These are phyloP conservation scores for Zaprionus africanus DNA, from an alignment of 1,140 invertebrate genomes.

Conservation along the genomic window DNA sequence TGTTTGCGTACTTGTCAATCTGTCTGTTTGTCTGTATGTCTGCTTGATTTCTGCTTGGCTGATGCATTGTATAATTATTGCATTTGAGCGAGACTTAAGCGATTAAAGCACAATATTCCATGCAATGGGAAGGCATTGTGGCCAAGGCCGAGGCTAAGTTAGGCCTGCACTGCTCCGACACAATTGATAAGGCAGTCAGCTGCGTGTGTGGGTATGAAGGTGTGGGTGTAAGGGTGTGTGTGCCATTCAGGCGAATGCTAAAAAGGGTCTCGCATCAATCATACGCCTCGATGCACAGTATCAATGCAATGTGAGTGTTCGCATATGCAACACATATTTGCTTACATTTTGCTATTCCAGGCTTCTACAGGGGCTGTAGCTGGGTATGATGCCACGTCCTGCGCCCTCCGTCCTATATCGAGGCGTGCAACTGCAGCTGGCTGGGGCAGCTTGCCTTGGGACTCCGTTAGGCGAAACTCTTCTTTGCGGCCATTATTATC, in stretches of 20 bases:
- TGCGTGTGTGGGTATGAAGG: too few species aligned
- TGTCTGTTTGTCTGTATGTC: neutral
- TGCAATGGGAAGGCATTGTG: neutral
- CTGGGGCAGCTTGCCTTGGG: neutral
- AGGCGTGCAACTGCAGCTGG: constrained; percentile 14
- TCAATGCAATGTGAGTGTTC: constrained; percentile 52
- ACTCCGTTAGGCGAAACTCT: constrained; percentile 22
- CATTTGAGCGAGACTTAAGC: neutral
- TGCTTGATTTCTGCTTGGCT: neutral
- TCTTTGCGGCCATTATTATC: constrained; percentile 42
- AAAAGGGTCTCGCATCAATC: constrained; percentile 58
- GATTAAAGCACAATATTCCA: neutral
- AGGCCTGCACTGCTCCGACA: neutral
- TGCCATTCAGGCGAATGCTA: neutral
- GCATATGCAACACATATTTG: constrained; percentile 29
- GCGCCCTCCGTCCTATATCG: neutral
- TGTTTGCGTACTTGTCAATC: neutral
- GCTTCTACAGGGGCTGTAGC: too few species aligned
- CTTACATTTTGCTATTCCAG: constrained; percentile 11
- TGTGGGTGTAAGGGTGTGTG: neutral
- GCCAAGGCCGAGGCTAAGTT: neutral
- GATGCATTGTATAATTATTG: neutral
- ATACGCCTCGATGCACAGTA: constrained; percentile 64
- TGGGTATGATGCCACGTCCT: neutral
- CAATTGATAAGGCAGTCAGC: neutral